A percentile compares a stretch with the other conserved stretches of the same genome.
phyloP scores from a whole-genome alignment of 2,113 vertebrate species.

The Delphinapterus leucas region DNA sequence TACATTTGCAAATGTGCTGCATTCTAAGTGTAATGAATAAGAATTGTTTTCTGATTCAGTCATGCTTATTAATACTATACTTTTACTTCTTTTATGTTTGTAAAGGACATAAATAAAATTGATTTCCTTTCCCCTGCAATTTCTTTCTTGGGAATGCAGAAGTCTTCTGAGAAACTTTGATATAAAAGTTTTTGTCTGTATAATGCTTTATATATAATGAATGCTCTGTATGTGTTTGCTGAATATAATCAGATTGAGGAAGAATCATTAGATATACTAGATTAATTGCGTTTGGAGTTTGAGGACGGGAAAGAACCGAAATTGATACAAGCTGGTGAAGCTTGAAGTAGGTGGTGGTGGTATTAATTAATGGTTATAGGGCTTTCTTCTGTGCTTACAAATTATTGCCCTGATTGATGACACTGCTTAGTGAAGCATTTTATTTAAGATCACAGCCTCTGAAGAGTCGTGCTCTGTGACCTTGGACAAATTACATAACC shows the following conservation, averaged over 20 bases:
- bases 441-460: not conserved
- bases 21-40: slow-evolving; percentile 2
- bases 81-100: not conserved
- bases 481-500: not conserved
- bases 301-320: not conserved
- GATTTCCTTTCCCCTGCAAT: not conserved
- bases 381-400: not conserved
- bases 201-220: not conserved
- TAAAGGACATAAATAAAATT: slow-evolving; percentile 21
- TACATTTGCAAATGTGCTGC: not conserved
- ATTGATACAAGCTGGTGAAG: not conserved
- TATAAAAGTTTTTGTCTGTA: not conserved
- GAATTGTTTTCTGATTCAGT: slow-evolving; percentile 1
- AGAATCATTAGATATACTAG: not conserved
- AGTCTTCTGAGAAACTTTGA: not conserved
- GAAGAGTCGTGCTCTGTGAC: not conserved
- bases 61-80: not conserved
- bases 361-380: not conserved
- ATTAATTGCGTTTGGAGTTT: not conserved
- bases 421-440: not conserved
- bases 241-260: not conserved
- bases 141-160: not conserved
- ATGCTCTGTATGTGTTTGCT: not conserved
- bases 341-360: not conserved
- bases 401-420: not conserved